Percentiles rank a stretch among this genome's conserved stretches.
Evolutionary conservation across 2,888 invertebrate genomes (phyloP).

Genomic region (Drosophila anceps): DNA sequence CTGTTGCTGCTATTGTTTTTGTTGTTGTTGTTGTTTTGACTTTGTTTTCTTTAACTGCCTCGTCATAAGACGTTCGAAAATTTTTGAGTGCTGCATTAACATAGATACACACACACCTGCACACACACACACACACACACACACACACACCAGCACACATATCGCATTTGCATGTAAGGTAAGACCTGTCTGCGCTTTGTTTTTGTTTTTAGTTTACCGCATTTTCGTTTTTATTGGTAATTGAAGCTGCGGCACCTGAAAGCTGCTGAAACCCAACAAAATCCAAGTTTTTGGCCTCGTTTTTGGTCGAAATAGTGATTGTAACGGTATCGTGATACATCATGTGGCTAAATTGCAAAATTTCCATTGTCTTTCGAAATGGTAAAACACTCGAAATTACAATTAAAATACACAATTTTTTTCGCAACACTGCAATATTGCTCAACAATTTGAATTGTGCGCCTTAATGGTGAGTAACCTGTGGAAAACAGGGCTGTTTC

Average conservation of each 20-base stretch:
- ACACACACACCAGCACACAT: background rate
- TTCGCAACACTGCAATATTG: background rate
- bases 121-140: background rate
- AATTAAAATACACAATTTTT: slow-evolving; percentile 30
- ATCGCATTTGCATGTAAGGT: slow-evolving; percentile 3
- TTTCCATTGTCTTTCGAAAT: slow-evolving; percentile 50
- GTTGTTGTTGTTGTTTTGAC: too few species aligned
- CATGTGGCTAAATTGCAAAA: slow-evolving; percentile 17
- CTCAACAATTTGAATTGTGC: slow-evolving; percentile 33
- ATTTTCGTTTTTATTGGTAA: slow-evolving; percentile 46
- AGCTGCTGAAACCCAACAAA: slow-evolving; percentile 22
- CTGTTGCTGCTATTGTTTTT: background rate
- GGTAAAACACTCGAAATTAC: slow-evolving; percentile 27
- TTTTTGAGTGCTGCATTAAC: slow-evolving; percentile 19
- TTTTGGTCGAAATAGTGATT: slow-evolving; percentile 46
- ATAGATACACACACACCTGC: background rate
- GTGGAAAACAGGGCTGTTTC: slow-evolving; percentile 5
- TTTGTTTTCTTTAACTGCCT: slow-evolving; percentile 23
- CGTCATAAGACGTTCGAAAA: slow-evolving; percentile 44
- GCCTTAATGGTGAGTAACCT: slow-evolving; percentile 19
- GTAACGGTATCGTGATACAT: slow-evolving; percentile 30
- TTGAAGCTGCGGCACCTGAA: slow-evolving; percentile 37
- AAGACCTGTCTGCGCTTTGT: background rate
- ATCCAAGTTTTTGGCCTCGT: slow-evolving; percentile 41
- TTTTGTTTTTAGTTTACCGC: slow-evolving; percentile 31